Evolutionary conservation across 2,113 vertebrate species (phyloP), one percentile per base, ranked within the genome.

Genomic region (Ciconia boyciana): DNA sequence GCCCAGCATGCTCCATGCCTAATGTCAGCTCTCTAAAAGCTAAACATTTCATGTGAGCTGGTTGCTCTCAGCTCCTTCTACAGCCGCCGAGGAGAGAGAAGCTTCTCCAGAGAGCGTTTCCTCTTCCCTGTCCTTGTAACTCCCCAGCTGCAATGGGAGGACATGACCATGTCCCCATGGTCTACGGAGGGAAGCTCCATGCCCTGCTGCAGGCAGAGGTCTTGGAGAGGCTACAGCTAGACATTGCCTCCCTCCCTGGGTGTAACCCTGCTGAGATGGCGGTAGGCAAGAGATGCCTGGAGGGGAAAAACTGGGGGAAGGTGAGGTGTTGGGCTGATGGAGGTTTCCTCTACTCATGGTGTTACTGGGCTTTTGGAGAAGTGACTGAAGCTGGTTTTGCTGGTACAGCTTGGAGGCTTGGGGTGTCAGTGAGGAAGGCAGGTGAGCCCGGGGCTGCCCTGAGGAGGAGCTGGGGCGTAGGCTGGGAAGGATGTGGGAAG

Each of bases 171-270:
- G 26, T 46, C 32, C 36, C 26, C 11, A 8, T 34, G 55, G 32
- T 17, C 44, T 26, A 3, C 0, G 3, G 41, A 72, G 24, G 65
- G 60, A 75, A 19, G 21, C 9, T 93, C 18, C 1, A 1, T 36
- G 34, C 48, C 32, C 25, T n/a, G 32, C 31, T 87, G 34, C 52
- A 71, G 52, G 21, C 48, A 69, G n/a, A 65, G 64, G 18, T 46
- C 43, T 52, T 52, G 26, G 22, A 1, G 3, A 54, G 36, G 13
- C 26, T 55, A 7, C 11, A 29, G 26, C 7, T 18, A 31, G 28
- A 51, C 10, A 10, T n/a, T 16, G 46, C 17, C 15, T 55, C 25
- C 46, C 6, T 55, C 14, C 19, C 20, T 17, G 39, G 19, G 22
- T 64, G 13, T 34, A 84, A 61, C 13, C 28, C 36, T 65, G 22